These are phyloP conservation scores for Eilema caniola DNA, from an alignment of 2,888 invertebrate genomes.

Conservation along the genomic window DNA sequence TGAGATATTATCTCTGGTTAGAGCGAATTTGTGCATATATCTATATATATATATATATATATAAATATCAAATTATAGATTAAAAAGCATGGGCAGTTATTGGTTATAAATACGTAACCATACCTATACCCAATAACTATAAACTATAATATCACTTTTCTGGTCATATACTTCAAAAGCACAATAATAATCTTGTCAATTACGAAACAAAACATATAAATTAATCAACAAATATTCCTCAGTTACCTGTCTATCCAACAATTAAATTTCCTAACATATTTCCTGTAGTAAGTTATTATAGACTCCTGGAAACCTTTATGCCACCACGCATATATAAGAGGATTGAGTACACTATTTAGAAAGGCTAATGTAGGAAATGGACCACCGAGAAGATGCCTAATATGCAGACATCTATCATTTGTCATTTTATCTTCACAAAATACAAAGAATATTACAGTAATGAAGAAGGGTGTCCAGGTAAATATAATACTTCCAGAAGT, in stretches of 20 bases:
- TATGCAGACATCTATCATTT: slow-evolving; percentile 78
- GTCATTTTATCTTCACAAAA: slow-evolving; percentile 81
- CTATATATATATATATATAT: too few species aligned
- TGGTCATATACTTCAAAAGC: neutral
- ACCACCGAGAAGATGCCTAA: slow-evolving; percentile 84
- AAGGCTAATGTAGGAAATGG: slow-evolving; percentile 88
- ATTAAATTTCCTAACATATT: slow-evolving; percentile 58
- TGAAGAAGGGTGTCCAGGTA: slow-evolving; percentile 89
- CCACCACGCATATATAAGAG: slow-evolving; percentile 91
- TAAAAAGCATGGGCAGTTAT: too few species aligned
- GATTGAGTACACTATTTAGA: slow-evolving; percentile 88
- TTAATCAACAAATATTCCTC: neutral
- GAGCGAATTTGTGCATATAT: too few species aligned
- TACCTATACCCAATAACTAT: neutral
- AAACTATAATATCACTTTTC: too few species aligned
- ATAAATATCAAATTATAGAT: too few species aligned
- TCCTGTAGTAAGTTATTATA: slow-evolving; percentile 67
- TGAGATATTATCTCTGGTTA: too few species aligned
- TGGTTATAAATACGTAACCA: too few species aligned
- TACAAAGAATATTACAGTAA: slow-evolving; percentile 85
- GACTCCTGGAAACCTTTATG: slow-evolving; percentile 88
- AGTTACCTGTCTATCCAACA: slow-evolving; percentile 8
- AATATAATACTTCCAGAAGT: slow-evolving; percentile 88
- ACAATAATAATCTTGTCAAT: neutral
- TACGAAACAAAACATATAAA: neutral